Conservation (phyloP, 2,888 invertebrate species). For the Ophion slaviceki region DNA sequence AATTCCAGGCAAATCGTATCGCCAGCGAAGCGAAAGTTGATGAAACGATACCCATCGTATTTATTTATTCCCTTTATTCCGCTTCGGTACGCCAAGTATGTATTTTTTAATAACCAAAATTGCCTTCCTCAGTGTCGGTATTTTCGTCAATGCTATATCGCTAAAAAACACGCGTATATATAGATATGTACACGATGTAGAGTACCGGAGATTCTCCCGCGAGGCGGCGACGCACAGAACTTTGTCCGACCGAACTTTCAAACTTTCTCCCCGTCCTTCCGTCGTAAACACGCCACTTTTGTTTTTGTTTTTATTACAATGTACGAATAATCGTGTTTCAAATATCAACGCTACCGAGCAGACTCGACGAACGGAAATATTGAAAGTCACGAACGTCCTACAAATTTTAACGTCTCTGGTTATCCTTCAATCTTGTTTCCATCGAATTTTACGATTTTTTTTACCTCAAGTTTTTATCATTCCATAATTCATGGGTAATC, state of each 20-base stretch:
- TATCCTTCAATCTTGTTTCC: not conserved
- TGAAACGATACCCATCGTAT: slow-evolving; percentile 74
- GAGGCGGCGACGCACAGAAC: slow-evolving; percentile 39
- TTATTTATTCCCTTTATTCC: slow-evolving; percentile 18
- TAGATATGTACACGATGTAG: not conserved
- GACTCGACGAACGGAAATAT: not conserved
- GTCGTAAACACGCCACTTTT: slow-evolving; percentile 44
- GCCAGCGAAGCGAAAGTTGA: slow-evolving; percentile 75
- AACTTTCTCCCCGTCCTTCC: slow-evolving; percentile 53
- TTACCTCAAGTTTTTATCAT: not conserved
- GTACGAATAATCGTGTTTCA: not conserved
- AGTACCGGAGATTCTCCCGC: not conserved
- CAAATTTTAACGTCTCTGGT: not conserved
- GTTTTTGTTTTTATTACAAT: slow-evolving; percentile 27
- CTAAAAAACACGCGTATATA: not conserved
- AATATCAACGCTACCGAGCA: not conserved
- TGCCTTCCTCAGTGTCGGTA: not conserved
- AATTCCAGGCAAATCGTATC: slow-evolving; percentile 76
- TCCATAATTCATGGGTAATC: not conserved
- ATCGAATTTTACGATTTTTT: not conserved
- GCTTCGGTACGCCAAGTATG: not conserved
- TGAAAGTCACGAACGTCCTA: not conserved
- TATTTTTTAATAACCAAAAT: not conserved
- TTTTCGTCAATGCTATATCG: not conserved
- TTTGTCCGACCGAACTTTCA: slow-evolving; percentile 56